Conservation (phyloP, 2,113 vertebrate genomes). For the Trichomycterus rosablanca region DNA sequence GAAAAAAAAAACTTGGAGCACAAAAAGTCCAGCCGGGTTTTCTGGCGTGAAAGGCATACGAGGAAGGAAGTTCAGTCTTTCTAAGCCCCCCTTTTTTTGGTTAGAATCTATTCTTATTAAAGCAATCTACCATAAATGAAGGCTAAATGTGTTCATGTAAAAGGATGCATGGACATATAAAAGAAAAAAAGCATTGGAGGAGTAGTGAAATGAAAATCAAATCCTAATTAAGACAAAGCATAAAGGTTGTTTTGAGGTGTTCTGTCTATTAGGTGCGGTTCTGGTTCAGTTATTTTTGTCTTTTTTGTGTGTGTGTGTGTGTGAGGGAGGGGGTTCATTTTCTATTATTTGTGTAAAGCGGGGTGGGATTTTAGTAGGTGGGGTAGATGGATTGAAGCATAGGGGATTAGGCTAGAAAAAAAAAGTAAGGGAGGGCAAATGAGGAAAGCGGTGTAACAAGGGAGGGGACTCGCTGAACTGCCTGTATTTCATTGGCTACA, state of each 20-base stretch:
- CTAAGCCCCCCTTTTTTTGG: conserved; percentile 50
- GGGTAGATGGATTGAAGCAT: conserved; percentile 24
- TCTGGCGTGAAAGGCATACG: conserved; percentile 72
- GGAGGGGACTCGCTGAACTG: conserved; percentile 25
- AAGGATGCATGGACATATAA: conserved; percentile 34
- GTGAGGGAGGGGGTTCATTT: too few species aligned
- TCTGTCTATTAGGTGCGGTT: conserved; percentile 10
- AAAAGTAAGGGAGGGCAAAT: conserved; percentile 27
- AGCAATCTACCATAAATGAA: conserved; percentile 81
- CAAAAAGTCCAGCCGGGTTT: conserved; percentile 71
- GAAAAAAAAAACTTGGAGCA: conserved; percentile 63
- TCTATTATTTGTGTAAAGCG: conserved; percentile 13
- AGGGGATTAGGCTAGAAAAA: conserved; percentile 7
- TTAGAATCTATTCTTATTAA: conserved; percentile 79
- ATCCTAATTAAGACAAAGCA: background rate
- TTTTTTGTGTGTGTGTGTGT: conserved; percentile 30
- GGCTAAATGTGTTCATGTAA: conserved; percentile 65
- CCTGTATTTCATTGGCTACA: conserved; percentile 22
- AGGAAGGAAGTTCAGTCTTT: conserved; percentile 70
- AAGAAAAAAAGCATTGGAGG: conserved; percentile 19
- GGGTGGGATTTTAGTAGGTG: conserved; percentile 39
- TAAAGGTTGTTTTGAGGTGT: background rate
- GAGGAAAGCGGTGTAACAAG: conserved; percentile 24
- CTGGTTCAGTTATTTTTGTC: conserved; percentile 1
- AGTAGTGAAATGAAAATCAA: conserved; percentile 29